Conservation (phyloP, 2,113 vertebrate species). For the Callorhinus ursinus region DNA sequence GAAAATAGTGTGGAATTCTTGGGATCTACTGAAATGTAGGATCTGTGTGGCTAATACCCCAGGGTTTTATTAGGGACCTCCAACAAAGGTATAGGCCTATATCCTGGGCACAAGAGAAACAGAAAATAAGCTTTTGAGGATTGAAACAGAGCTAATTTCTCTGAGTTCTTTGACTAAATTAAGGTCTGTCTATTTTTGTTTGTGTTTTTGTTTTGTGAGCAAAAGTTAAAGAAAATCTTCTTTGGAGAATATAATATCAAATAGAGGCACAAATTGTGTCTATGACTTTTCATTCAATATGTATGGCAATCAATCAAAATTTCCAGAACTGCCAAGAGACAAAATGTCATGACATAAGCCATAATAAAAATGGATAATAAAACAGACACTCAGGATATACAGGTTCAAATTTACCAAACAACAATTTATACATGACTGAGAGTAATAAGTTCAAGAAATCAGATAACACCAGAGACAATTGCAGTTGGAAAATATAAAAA, state of each 20-base stretch:
- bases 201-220: neutral
- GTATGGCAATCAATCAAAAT: neutral
- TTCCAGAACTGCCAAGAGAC: neutral
- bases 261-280: neutral
- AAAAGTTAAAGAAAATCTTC: neutral
- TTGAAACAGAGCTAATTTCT: neutral
- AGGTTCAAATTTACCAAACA: neutral
- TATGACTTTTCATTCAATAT: neutral
- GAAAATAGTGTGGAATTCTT: neutral
- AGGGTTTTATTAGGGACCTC: no score
- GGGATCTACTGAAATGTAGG: neutral
- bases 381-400: neutral
- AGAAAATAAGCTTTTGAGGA: neutral
- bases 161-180: neutral
- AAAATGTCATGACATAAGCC: neutral
- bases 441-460: neutral
- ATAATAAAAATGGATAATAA: neutral
- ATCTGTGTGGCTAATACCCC: neutral
- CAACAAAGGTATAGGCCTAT: neutral
- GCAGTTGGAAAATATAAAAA: neutral
- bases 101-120: neutral
- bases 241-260: neutral
- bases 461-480: neutral
- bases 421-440: neutral
- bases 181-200: neutral